phyloP scores from a whole-genome alignment of 2,888 invertebrate genomes.

The Cheilosia grossa region DNA sequence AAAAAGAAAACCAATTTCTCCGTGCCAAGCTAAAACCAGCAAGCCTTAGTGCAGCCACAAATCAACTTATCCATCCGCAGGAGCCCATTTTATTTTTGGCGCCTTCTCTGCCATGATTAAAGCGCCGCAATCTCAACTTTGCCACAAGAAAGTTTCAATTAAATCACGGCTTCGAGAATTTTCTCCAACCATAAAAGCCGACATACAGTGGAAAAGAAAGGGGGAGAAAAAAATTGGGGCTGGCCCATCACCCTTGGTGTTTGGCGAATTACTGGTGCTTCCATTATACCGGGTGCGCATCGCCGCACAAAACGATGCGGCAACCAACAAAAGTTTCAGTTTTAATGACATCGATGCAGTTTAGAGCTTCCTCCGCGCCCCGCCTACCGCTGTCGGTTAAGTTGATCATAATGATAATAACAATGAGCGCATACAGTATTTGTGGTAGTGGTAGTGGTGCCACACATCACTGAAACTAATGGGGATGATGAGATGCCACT shows the following conservation, averaged over 20 bases:
- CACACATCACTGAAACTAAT: constrained; percentile 39
- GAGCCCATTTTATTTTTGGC: constrained; percentile 58
- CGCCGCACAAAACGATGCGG: constrained; percentile 8
- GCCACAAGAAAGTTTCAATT: constrained; percentile 64
- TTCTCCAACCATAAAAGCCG: constrained; percentile 21
- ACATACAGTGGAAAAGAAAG: not conserved
- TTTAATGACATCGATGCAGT: constrained; percentile 68
- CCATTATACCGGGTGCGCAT: constrained; percentile 10
- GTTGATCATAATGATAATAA: constrained; percentile 44
- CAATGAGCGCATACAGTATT: constrained; percentile 45
- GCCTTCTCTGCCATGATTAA: constrained; percentile 70
- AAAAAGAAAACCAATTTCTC: accelerated
- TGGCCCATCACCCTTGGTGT: constrained; percentile 72
- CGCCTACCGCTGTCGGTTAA: constrained; percentile 29
- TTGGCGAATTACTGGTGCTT: constrained; percentile 51
- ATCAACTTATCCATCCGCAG: constrained; percentile 31
- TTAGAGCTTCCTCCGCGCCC: constrained; percentile 28
- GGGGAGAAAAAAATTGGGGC: constrained; percentile 41
- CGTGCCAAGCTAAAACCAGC: not conserved
- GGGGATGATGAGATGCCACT: constrained; percentile 69
- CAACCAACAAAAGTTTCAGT: constrained; percentile 50
- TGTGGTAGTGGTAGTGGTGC: constrained; percentile 23
- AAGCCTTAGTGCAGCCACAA: constrained; percentile 7
- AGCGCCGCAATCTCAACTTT: constrained; percentile 56
- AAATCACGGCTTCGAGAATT: constrained; percentile 31